Percentiles rank a stretch among this genome's conserved stretches.
Conservation (phyloP, 2,113 vertebrate species). For the Cheilinus undulatus region DNA sequence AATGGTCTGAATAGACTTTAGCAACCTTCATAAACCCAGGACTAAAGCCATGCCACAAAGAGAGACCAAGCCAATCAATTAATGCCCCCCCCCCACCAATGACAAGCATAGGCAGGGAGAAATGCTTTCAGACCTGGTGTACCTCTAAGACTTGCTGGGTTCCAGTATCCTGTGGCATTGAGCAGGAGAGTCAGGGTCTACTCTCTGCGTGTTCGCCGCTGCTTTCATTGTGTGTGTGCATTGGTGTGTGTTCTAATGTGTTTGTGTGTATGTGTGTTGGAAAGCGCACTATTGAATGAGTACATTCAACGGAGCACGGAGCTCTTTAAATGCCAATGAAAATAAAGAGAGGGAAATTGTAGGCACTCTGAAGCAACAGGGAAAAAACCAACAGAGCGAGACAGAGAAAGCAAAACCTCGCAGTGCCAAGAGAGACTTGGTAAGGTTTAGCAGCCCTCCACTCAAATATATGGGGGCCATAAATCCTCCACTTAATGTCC, state of each 20-base stretch:
- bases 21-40: conserved; percentile 69
- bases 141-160: conserved; percentile 63
- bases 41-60: conserved; percentile 71
- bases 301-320: conserved; percentile 71
- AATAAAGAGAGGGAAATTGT: conserved; percentile 81
- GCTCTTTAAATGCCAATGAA: conserved; percentile 82
- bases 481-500: conserved; percentile 84
- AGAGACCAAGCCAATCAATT: conserved; percentile 79
- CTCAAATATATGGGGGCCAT: conserved; percentile 81
- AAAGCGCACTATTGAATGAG: conserved; percentile 76
- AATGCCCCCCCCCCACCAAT: conserved; percentile 65
- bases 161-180: conserved; percentile 59
- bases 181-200: conserved; percentile 62
- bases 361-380: conserved; percentile 76
- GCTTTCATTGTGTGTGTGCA: conserved; percentile 64
- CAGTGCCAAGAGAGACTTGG: conserved; percentile 77
- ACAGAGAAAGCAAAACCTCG: conserved; percentile 77
- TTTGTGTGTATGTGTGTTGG: conserved; percentile 26
- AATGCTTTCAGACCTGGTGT: conserved; percentile 72
- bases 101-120: conserved; percentile 49
- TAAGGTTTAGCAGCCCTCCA: conserved; percentile 80
- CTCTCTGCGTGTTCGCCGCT: conserved; percentile 57
- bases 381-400: conserved; percentile 78
- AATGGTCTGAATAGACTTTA: conserved; percentile 70
- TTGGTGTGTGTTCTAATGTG: conserved; percentile 58